Base-by-base conservation (phyloP, 2,113 vertebrate genomes). In the Petrocephalus microphthalmus region DNA sequence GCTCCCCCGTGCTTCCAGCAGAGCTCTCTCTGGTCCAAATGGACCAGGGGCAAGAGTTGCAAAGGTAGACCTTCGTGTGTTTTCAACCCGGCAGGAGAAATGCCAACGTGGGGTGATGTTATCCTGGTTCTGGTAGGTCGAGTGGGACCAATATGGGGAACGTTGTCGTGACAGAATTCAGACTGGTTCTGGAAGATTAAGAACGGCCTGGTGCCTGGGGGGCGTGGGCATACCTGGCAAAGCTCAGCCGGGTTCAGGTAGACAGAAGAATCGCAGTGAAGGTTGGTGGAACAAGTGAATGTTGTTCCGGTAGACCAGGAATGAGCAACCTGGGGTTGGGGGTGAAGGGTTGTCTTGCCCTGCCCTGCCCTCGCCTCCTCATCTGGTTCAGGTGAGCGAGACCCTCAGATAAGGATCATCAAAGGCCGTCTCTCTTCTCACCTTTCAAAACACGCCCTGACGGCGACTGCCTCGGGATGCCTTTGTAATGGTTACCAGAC, bases 401-500 rank as follows among this genome's bases (percentile, higher is more conserved):
- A 56, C 54, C 7, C 6, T 87, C 53, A 86, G 85, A 86, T 86
- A 45, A 86, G 42, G 33, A 86, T 54, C 49, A 33, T 20, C 84
- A 85, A 85, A 85, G 47, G 4, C 51, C 29, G 2, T 29, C 84
- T 54, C 85, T n/a, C 51, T n/a, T 86, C n/a, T 86, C 53, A 60
- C 85, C 54, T 47, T 47, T 29, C 56, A 49, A 53, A 83, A 78
- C 67, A 87, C 78, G 71, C n/a, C 71, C 85, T 60, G n/a, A 15
- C 19, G n/a, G 29, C 71, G 8, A n/a, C n/a, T 67, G 67, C 83
- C 56, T 84, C 47, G 45, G 25, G 84, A 87, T 87, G 81, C 52
- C 52, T 86, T 81, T 81, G 64, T 86, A 37, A 45, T 82, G 84
- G 29, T 82, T 89, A 87, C 85, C 88, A 89, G 88, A 45, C 85